phyloP scores from a whole-genome alignment of 2,113 vertebrate genomes.

The Brachypteracias leptosomus region DNA sequence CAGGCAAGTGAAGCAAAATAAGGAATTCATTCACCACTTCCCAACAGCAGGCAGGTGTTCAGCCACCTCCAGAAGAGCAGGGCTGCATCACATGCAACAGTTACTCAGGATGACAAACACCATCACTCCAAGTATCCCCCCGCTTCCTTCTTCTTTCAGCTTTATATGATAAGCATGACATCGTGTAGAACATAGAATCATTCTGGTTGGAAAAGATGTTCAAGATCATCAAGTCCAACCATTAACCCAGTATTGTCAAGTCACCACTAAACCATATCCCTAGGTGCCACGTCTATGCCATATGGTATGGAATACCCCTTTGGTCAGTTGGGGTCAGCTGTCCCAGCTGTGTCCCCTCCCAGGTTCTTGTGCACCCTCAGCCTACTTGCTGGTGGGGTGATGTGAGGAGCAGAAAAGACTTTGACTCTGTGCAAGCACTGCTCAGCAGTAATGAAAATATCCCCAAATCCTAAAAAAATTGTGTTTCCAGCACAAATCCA shows the following conservation, averaged over 20 bases:
- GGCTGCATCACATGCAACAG: neutral
- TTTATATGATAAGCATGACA: neutral
- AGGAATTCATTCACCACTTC: neutral
- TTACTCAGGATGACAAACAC: neutral
- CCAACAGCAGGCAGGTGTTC: neutral
- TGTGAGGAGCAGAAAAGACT: neutral
- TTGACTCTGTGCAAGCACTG: neutral
- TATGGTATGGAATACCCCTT: neutral
- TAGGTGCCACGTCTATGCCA: no score
- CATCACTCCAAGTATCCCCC: neutral
- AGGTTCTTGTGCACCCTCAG: neutral
- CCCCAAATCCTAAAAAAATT: neutral
- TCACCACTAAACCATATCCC: no score
- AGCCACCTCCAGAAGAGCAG: neutral
- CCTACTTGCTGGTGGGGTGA: neutral
- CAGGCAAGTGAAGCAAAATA: neutral
- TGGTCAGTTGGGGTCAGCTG: neutral
- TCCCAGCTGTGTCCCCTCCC: neutral
- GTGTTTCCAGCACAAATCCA: neutral
- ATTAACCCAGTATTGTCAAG: no score
- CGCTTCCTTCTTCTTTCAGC: neutral
- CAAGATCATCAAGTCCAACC: no score
- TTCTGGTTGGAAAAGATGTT: no score
- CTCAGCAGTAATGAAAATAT: neutral
- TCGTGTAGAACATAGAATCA: neutral